Conservation (phyloP, 2,113 vertebrate species). For the Polypterus senegalus region DNA sequence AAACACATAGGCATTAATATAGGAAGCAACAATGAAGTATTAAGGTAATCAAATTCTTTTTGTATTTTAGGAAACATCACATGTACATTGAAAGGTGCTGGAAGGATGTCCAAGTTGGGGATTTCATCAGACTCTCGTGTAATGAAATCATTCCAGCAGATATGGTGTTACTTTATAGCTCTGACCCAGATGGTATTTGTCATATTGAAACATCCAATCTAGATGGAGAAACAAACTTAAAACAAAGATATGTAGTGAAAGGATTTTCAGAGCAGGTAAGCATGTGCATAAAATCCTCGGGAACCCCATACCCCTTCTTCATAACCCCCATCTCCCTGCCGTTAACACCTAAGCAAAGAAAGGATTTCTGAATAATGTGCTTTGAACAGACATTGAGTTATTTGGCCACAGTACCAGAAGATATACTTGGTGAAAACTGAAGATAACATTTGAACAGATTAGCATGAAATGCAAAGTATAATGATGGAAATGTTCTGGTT, state of each 20-base stretch:
- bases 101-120: constrained; percentile 79
- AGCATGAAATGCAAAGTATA: no score
- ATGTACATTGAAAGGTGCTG: constrained; percentile 59
- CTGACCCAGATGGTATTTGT: constrained; percentile 74
- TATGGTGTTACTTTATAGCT: constrained; percentile 77
- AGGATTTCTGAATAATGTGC: no score
- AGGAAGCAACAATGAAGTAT: no score
- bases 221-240: constrained; percentile 89
- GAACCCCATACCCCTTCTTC: no score
- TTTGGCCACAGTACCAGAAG: no score
- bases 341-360: no score
- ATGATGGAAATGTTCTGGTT: no score
- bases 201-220: constrained; percentile 83
- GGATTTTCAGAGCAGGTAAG: constrained; percentile 60
- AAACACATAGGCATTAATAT: no score
- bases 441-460: no score
- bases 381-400: no score
- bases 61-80: constrained; percentile 53
- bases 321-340: no score
- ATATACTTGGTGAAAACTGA: no score
- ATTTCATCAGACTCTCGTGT: constrained; percentile 73
- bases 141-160: constrained; percentile 88
- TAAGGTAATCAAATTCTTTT: background rate
- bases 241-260: constrained; percentile 77
- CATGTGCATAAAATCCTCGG: background rate